phyloP scores from a whole-genome alignment of 2,888 invertebrate species.

The Gasteruption jaculator region DNA sequence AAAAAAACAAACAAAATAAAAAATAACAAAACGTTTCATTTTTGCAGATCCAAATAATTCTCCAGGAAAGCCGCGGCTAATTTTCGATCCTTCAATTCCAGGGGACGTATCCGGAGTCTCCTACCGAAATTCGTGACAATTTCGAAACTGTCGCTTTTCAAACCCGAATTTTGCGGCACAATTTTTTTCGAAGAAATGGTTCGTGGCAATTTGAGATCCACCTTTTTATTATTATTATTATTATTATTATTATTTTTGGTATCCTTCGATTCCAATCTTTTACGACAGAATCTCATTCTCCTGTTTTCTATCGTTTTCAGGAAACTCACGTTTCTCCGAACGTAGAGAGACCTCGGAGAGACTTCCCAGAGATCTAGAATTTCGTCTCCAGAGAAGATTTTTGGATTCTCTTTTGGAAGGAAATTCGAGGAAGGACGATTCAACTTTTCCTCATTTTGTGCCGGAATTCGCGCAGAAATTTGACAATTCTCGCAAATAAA shows the following conservation, averaged over 20 bases:
- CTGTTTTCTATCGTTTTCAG: conserved; percentile 17
- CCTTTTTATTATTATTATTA: conserved; percentile 12
- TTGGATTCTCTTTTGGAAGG: background rate
- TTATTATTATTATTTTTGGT: conserved; percentile 1
- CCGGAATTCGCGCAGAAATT: no score
- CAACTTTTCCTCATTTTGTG: no score
- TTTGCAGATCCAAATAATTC: conserved; percentile 30
- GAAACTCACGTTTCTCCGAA: conserved; percentile 24
- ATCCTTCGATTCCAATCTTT: conserved; percentile 7
- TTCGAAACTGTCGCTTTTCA: no score
- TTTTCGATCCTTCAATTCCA: conserved; percentile 32
- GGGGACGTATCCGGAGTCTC: conserved; percentile 33
- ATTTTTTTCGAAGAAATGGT: no score
- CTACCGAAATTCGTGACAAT: conserved; percentile 36
- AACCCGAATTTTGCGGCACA: no score
- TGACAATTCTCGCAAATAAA: no score
- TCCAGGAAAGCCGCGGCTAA: conserved; percentile 37
- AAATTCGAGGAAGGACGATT: no score
- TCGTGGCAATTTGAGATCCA: no score
- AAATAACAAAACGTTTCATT: background rate
- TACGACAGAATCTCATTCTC: conserved; percentile 18
- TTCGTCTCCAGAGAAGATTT: no score
- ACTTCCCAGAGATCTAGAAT: conserved; percentile 22
- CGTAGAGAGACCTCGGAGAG: conserved; percentile 27
- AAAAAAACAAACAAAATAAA: conserved; percentile 9